Percentiles rank a stretch among this genome's conserved stretches.
phyloP scores from a whole-genome alignment of 2,888 invertebrate genomes.

The Ormyrus pomaceus region DNA sequence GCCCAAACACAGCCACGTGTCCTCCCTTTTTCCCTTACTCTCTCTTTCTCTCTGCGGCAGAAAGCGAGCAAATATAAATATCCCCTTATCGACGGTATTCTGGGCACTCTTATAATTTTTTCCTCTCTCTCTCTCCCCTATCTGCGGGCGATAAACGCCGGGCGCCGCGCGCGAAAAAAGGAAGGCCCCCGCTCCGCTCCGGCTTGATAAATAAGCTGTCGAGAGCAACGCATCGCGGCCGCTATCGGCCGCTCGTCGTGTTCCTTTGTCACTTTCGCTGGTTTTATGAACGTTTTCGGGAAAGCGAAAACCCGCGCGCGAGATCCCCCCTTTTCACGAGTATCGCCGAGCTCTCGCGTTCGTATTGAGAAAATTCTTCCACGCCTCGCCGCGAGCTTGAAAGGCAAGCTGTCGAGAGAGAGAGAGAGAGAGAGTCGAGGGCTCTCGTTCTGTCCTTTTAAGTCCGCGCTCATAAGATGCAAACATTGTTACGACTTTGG shows the following conservation, averaged over 20 bases:
- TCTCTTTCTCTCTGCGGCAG: too few relatives aligned
- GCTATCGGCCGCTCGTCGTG: background rate
- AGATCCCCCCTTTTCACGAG: too few relatives aligned
- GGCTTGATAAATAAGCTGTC: constrained; percentile 29
- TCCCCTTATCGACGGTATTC: constrained; percentile 4
- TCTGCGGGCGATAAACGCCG: background rate
- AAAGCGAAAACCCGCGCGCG: too few relatives aligned
- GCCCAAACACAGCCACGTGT: background rate
- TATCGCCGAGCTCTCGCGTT: too few relatives aligned
- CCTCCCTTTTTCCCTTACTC: background rate
- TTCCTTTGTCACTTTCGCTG: background rate
- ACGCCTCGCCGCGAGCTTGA: background rate
- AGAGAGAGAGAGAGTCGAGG: too few relatives aligned
- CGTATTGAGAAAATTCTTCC: constrained; percentile 31
- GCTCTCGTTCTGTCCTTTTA: background rate
- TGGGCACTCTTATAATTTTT: background rate
- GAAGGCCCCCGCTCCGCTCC: background rate
- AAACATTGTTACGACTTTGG: too few relatives aligned
- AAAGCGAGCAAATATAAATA: constrained; percentile 15
- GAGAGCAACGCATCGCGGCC: background rate
- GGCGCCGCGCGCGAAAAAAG: background rate
- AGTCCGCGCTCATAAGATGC: too few relatives aligned
- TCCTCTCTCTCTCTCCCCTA: background rate
- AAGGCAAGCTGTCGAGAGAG: too few relatives aligned
- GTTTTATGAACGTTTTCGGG: constrained; percentile 3